Base-by-base conservation (phyloP, 2,797 vertebrate species). In the Sebastiscus tertius region DNA sequence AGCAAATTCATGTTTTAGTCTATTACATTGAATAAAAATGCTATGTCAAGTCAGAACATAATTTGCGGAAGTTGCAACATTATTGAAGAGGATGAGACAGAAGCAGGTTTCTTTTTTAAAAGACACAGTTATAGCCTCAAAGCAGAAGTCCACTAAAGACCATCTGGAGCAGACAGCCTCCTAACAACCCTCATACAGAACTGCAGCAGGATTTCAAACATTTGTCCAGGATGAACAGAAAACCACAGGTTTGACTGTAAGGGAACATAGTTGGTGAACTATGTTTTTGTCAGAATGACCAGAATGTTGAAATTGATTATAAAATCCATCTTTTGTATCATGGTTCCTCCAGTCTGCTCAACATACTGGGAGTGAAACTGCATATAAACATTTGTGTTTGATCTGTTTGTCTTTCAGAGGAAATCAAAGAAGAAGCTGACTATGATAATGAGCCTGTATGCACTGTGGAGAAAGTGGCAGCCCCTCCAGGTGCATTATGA, bases 181-280 rank as follows among this genome's bases (percentile, higher is more conserved):
- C 8, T 59, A 31, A n/a, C n/a, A 64, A 12, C 61, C 2, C 0
- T 64, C 0, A 36, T 14, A 24, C 39, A n/a, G 39, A 42, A 42
- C 60, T 62, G 60, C 34, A 26, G 34, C 8, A 39, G 34, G 6
- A 39, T 14, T 63, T 24, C 3, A 39, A 24, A 39, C 61, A 39
- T 64, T 16, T 64, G n/a, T 10, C 34, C 61, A 36, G n/a, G 61
- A 63, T 63, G 33, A 39, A 36, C 12, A 36, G 33, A 16, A 64
- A 2, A 2, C n/a, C 34, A 24, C 2, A 1, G 34, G 22, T 42
- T 42, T 42, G 0, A 42, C 16, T 16, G 0, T 42, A 5, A 42
- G n/a, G n/a, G n/a, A n/a, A n/a, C n/a, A n/a, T n/a, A n/a, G n/a
- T 42, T n/a, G n/a, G n/a, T n/a, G n/a, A n/a, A n/a, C n/a, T n/a